Evolutionary conservation across 2,797 vertebrate species (phyloP), one percentile per base, ranked within the genome.

Genomic region (Eospalax fontanierii): DNA sequence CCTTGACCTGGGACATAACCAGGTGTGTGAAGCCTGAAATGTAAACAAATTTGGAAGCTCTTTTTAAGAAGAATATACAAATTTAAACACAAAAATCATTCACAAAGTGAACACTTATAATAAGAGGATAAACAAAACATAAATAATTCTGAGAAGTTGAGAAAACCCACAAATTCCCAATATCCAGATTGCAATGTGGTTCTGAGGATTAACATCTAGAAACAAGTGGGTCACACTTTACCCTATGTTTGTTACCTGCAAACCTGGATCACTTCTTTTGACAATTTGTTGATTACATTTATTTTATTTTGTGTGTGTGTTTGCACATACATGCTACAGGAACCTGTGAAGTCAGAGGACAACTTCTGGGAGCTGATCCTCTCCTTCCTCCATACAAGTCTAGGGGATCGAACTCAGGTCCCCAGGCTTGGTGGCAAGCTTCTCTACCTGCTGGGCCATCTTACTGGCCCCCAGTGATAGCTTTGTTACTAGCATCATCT

Each of bases 11-110:
- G 86, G 57, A 7, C 40, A 21, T 26, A 35, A n/a, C 16, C 16
- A 83, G 21, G 19, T 3, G 4, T n/a, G 30, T 12, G 57, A 9
- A 35, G 24, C 71, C 89, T 38, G 30, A 19, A 70, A 73, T 50
- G 54, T 59, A 61, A 6, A 1, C 63, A 43, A 66, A 8, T 87
- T 54, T n/a, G 5, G 26, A 71, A 21, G 3, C 3, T 8, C 30
- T 40, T 19, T 78, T 79, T 65, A 88, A 85, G 46, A 59, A 81
- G 73, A 81, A 63, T 50, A 61, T 7, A 30, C 61, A 46, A 71
- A 82, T 65, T 92, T 40, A 92, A 82, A 93, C 79, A 50, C 50
- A 61, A 85, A 88, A 74, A 65, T 40, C 3, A 75, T 40, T 5
- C 63, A 40, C 33, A 7, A 61, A n/a, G 66, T 28, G 61, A 46